A percentile compares a stretch with the other conserved stretches of the same genome.
phyloP scores from a whole-genome alignment of 1,140 invertebrate species.

The Zaprionus inermis region DNA sequence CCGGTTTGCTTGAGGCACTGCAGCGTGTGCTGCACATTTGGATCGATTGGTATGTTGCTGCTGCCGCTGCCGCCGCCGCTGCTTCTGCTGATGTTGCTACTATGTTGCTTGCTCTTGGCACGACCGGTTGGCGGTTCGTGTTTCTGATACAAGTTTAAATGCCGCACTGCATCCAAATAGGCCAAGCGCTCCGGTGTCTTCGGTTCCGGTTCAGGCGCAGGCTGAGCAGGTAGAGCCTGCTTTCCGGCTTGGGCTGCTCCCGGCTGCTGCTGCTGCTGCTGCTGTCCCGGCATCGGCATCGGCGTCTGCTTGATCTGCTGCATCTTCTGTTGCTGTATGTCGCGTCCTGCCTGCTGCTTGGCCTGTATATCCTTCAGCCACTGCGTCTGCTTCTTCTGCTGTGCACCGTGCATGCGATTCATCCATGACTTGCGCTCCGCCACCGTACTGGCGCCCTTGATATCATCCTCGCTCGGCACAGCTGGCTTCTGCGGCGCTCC shows the following conservation, averaged over 20 bases:
- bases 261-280: not conserved
- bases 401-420: constrained; percentile 65
- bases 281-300: not conserved
- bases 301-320: constrained; percentile 19
- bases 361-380: constrained; percentile 65
- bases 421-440: constrained; percentile 60
- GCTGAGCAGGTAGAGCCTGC: not conserved
- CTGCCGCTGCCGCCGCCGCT: not conserved
- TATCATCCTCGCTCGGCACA: not conserved
- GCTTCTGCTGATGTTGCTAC: too few species aligned
- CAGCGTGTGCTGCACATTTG: constrained; percentile 52
- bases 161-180: constrained; percentile 50
- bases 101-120: constrained; percentile 19
- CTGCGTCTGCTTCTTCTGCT: constrained; percentile 58
- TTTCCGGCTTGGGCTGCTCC: not conserved
- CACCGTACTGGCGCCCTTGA: constrained; percentile 29
- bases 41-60: constrained; percentile 25
- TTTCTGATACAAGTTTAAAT: constrained; percentile 51
- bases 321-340: constrained; percentile 60
- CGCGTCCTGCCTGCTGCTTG: constrained; percentile 59
- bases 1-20: constrained; percentile 53
- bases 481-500: not conserved
- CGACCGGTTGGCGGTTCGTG: constrained; percentile 41
- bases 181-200: constrained; percentile 56
- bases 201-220: constrained; percentile 7